Base-by-base conservation (phyloP, 2,888 invertebrate species). In the Dasysyrphus albostriatus region DNA sequence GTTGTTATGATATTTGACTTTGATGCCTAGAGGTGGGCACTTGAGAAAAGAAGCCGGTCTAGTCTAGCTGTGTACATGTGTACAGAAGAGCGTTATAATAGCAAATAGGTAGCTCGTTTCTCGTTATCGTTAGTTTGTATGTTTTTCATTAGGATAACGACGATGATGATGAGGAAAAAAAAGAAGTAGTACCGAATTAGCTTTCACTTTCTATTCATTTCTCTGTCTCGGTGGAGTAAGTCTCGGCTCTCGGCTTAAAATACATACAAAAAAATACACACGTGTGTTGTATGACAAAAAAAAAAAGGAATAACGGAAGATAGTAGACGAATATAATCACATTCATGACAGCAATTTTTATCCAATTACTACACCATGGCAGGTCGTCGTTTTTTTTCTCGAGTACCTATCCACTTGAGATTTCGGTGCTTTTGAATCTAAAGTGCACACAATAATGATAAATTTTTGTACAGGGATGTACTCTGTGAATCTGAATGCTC, bases 121-220 rank as follows among this genome's bases (percentile, higher is more conserved):
- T 69, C 54, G 56, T 67, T 49, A 49, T 61, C 70, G 59, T 74
- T 74, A 69, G 59, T 47, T 63, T 70, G 63, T 51, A 42, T 73
- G 59, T 73, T 73, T 77, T 37, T 65, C 74, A 61, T 61, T 54
- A 74, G 74, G 80, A 61, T 19, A 69, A 39, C 42, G 58, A 39
- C 44, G 16, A 65, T n/a, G 47, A 65, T n/a, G 65, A 29, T 12
- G 32, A 65, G 2, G 5, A 39, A 3, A 16, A 19, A 37, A 39
- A 39, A 19, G 19, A 59, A 39, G 24, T 19, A 14, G 24, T 39
- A 29, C 70, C 2, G 56, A 70, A 75, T 76, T 65, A 54, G 72
- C 85, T 85, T 85, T 85, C 85, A 85, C 85, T 85, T 85, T 85
- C 76, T 54, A 67, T 72, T 56, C 65, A 47, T 19, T 49, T 19